Base-by-base conservation (phyloP, 2,888 invertebrate genomes). In the Platerodrilus igneus region DNA sequence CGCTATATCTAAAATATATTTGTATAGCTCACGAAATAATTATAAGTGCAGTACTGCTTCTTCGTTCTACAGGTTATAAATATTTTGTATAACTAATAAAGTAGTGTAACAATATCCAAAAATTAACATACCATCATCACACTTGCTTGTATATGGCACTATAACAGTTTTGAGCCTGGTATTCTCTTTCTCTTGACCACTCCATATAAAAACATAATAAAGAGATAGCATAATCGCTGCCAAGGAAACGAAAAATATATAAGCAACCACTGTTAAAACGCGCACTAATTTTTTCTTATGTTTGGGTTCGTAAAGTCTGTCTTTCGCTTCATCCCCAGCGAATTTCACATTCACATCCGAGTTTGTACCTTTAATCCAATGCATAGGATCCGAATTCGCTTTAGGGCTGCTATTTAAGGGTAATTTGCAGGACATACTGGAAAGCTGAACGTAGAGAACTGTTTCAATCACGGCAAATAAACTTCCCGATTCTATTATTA, bases 181-280 rank as follows among this genome's bases (percentile, higher is more conserved):
- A 55, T 50, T 66, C 63, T 52, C 54, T 40, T 57, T 64, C 39
- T 58, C 60, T 62, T 77, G 80, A 11, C 92, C 91, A 68, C 90
- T 85, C 93, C 94, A 94, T 66, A 94, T 79, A 71, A 93, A 87
- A 57, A 90, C 85, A 73, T 95, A 95, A 74, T 94, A 95, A 33
- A 92, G 77, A 8, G 92, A 92, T 50, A 95, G 76, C 75, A 93
- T 86, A 59, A 93, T 91, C 33, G 93, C 94, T 11, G 92, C 93
- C 60, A 93, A 75, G 26, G 93, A 94, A 55, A 95, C 94, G 66
- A 90, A 88, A 68, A 94, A 83, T 52, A 94, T 85, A 72, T 95
- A 95, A 34, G 92, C 88, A 58, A 93, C 78, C 52, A 95, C 94
- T 13, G 94, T 94, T 60, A 94, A 77, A 56, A 94, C 86, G 51